Evolutionary conservation across 2,797 vertebrate genomes (phyloP), one percentile per base, ranked within the genome.

Genomic region (Agapornis canus): DNA sequence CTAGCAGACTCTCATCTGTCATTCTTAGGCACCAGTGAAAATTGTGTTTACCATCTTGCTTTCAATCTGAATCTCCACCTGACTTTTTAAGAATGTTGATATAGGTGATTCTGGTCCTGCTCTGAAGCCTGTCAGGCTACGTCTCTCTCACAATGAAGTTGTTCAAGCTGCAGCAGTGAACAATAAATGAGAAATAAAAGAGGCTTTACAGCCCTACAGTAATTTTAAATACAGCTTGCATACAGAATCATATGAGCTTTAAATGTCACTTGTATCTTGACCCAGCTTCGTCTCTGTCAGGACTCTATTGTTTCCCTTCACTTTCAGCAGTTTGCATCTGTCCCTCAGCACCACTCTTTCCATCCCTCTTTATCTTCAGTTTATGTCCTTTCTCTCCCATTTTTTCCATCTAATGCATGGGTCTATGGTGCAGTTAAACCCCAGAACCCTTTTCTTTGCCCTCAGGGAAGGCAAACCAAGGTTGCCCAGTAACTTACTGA

Each of bases 401-500:
- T 15, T 54, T 72, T 68, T 43, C 27, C 20, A 32, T 13, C 23
- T 35, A 86, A 37, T 3, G 3, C 17, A 10, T 47, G 6, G 71
- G 20, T 29, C 6, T 2, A 2, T 68, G 31, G 6, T 54, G 75
- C 51, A 81, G 48, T 25, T 63, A 61, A 73, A 63, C 2, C 11
- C 21, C 59, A 57, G 13, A 1, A 3, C 14, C 10, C 5, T 9
- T 26, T 21, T 79, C 16, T 61, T 42, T 77, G 15, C 25, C 40
- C 35, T 3, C 0, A 64, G 37, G 37, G 27, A 64, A 66, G 19
- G 27, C 26, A 73, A 22, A 54, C 3, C 2, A 13, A 32, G 17
- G 4, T 17, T 54, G 26, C 31, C 14, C 2, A 1, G 1, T 29
- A 45, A 37, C 0, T 0, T 37, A 4, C 12, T 22, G 4, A 16